A percentile compares a stretch with the other conserved stretches of the same genome.
Conservation (phyloP, 2,113 vertebrate genomes). For the Holacanthus passer region DNA sequence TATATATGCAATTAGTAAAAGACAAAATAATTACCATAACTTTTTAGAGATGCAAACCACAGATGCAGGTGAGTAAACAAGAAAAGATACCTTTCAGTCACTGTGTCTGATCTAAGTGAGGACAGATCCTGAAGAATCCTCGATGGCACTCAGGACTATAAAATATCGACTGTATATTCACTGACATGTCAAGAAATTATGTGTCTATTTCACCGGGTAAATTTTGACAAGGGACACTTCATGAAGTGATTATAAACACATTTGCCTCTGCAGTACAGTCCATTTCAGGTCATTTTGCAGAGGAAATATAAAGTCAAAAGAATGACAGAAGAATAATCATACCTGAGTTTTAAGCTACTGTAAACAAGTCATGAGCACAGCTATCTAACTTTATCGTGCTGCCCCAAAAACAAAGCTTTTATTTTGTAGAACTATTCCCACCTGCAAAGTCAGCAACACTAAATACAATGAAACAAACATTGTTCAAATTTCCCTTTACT, state of each 20-base stretch:
- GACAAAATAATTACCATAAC: background rate
- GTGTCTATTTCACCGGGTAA: background rate
- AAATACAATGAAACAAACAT: conserved; percentile 23
- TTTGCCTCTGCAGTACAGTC: background rate
- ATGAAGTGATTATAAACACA: background rate
- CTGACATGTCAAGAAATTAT: too few relatives aligned
- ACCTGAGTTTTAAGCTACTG: background rate
- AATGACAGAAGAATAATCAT: background rate
- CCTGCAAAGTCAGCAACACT: conserved; percentile 41
- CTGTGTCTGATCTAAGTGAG: background rate
- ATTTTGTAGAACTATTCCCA: conserved; percentile 7
- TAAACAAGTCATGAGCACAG: background rate
- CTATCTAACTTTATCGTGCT: background rate
- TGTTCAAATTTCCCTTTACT: background rate
- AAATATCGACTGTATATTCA: too few relatives aligned
- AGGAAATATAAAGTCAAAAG: background rate
- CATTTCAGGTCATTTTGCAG: background rate
- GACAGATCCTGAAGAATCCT: too few relatives aligned
- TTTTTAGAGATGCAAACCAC: background rate
- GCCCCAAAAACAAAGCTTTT: conserved; percentile 35
- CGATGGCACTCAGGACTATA: too few relatives aligned
- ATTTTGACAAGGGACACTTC: background rate
- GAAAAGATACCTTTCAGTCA: background rate
- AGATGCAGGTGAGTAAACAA: background rate
- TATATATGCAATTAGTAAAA: conserved; percentile 37